Base-by-base conservation (phyloP, 2,888 invertebrate genomes). In the Agriotes lineatus region DNA sequence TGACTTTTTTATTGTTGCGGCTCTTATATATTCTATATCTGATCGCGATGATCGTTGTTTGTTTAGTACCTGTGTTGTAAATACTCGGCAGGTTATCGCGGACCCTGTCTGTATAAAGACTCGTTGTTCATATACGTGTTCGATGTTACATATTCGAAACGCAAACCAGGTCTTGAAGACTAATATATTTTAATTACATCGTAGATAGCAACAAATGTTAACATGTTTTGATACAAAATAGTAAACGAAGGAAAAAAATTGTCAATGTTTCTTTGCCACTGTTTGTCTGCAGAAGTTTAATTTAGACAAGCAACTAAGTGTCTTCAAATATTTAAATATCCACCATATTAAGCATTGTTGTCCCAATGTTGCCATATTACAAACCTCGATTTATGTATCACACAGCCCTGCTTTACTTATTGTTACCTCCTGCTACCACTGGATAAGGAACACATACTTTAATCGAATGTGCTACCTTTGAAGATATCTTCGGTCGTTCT, bases 211-310 rank as follows among this genome's bases (percentile, higher is more conserved):
- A 78, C 76, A 79, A 78, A 80, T 80, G 80, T 82, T 82, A 75
- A 82, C 76, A 83, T 83, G 83, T 84, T 84, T 84, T 84, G 83
- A 83, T 84, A 84, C 83, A 69, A 65, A 68, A 75, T 70, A 74
- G 74, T 68, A 75, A 74, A 67, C 66, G 72, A 75, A 74, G 69
- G 71, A 67, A 72, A 72, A 72, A 75, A 72, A 69, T 72, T 71
- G 70, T 76, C 73, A 74, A 73, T 76, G 73, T 76, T 69, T 69
- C 65, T 64, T 69, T 69, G 64, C 65, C 59, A 69, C 52, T 59
- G 59, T 69, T 57, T 69, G 69, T 69, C 62, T 69, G 25, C 37
- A 60, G 16, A 59, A 69, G 33, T 61, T 65, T 60, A 37, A 37
- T 52, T 64, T 65, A 59, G 65, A 59, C 65, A 65, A 37, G 52